Percentiles rank a stretch among this genome's conserved stretches.
These are phyloP conservation scores for Laupala kohalensis DNA, from an alignment of 1,140 invertebrate genomes.

Conservation along the genomic window DNA sequence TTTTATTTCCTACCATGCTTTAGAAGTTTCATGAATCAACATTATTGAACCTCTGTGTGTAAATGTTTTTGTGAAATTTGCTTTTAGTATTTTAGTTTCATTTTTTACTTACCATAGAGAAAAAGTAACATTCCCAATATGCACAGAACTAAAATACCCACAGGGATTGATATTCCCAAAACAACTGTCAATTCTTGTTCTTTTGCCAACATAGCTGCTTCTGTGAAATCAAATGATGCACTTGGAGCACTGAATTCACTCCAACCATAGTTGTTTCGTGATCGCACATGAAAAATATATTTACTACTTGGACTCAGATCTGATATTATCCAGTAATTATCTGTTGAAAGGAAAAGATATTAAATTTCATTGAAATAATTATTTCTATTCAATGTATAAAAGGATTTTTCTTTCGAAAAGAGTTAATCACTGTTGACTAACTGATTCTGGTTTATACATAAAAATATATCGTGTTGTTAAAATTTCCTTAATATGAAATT, in stretches of 20 bases:
- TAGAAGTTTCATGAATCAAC: too few relatives aligned
- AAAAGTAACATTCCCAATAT: slow-evolving; percentile 23
- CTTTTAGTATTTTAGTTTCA: too few relatives aligned
- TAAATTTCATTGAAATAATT: not conserved
- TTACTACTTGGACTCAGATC: slow-evolving; percentile 40
- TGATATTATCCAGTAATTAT: slow-evolving; percentile 64
- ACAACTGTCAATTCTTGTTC: slow-evolving; percentile 16
- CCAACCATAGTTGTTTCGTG: slow-evolving; percentile 63
- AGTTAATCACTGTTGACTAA: too few relatives aligned
- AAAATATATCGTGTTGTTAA: too few relatives aligned
- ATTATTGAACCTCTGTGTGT: too few relatives aligned
- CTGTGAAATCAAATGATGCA: slow-evolving; percentile 37
- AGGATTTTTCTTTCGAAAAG: too few relatives aligned
- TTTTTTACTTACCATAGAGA: slow-evolving; percentile 34
- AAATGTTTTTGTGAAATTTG: too few relatives aligned
- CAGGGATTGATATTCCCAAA: slow-evolving; percentile 24
- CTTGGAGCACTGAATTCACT: slow-evolving; percentile 54
- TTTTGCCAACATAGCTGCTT: slow-evolving; percentile 40
- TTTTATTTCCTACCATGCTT: too few relatives aligned
- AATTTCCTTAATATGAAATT: too few relatives aligned
- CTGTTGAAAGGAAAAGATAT: slow-evolving; percentile 25
- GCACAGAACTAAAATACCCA: slow-evolving; percentile 31
- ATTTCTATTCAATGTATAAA: too few relatives aligned
- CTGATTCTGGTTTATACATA: too few relatives aligned
- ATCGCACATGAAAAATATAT: slow-evolving; percentile 63